These are phyloP conservation scores for Wasmannia auropunctata DNA, from an alignment of 1,140 invertebrate species.

Conservation along the genomic window DNA sequence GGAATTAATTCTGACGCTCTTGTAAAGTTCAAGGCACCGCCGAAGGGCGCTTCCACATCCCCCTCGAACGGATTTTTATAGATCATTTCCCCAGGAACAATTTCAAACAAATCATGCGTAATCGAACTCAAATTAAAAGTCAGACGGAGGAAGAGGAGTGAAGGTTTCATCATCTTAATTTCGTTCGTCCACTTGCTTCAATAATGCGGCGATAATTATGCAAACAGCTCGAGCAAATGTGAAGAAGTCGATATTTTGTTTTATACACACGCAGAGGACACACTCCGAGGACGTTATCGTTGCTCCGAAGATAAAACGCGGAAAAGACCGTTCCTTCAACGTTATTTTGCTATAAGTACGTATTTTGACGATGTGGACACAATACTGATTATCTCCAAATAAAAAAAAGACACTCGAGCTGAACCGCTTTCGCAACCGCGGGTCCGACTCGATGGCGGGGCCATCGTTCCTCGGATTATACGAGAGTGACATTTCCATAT, in stretches of 20 bases:
- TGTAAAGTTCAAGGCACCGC: constrained; percentile 9
- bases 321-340: not conserved
- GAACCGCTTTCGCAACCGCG: not conserved
- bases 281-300: not conserved
- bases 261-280: not conserved
- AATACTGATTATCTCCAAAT: constrained; percentile 15
- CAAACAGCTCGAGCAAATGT: not conserved
- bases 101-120: not conserved
- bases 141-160: not conserved
- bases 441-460: not conserved
- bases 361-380: not conserved
- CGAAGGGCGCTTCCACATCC: not conserved
- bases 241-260: not conserved
- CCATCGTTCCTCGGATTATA: not conserved
- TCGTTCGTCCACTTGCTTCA: not conserved
- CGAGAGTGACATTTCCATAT: not conserved
- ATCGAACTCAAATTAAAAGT: not conserved
- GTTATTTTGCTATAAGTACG: not conserved
- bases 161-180: not conserved
- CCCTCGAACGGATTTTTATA: not conserved
- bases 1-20: not conserved
- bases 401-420: not conserved
- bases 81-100: no score
- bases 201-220: not conserved
- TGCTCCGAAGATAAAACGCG: not conserved